Base-by-base conservation (phyloP, 2,113 vertebrate species). In the Apodemus speciosus region DNA sequence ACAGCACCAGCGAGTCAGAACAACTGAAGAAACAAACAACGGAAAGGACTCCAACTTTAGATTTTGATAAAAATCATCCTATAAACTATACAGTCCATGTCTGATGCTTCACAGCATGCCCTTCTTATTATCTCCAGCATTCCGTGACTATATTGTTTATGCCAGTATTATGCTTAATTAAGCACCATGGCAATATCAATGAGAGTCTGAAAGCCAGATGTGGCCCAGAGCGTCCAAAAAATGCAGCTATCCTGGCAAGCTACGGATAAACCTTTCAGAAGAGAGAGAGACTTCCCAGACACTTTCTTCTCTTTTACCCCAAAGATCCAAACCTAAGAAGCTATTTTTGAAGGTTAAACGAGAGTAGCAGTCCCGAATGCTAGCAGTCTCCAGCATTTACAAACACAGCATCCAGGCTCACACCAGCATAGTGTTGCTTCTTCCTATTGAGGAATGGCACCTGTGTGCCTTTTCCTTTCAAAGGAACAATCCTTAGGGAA, bases 101-200 rank as follows among this genome's bases (percentile, higher is more conserved):
- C 64, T 91, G 73, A 64, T 85, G 79, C 51, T 87, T 91, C 51
- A 62, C 56, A 49, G 85, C 94, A 95, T 84, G 56, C 40, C 89
- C 75, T 96, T 95, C 72, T 68, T 73, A 97, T 94, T 93, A 95
- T 68, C 81, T 60, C 75, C 76, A 62, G 80, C 75, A 77, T 94
- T 90, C 93, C 32, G 1, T 88, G 80, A 23, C 80, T 84, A 9
- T 58, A 62, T 30, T 93, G 85, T 92, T 95, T 93, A 93, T 93
- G 89, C 91, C 75, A 96, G 87, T 43, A 87, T 88, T 88, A 90
- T 38, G 91, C 89, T 94, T 95, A 94, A 95, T 95, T 92, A 96
- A 94, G 92, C 27, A 51, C 51, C 84, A 80, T 56, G 91, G 90
- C 89, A 94, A 40, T 60, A 80, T 90, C 91, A 76, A 85, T 91